Conservation (phyloP, 2,113 vertebrate species). For the Oryzias melastigma region DNA sequence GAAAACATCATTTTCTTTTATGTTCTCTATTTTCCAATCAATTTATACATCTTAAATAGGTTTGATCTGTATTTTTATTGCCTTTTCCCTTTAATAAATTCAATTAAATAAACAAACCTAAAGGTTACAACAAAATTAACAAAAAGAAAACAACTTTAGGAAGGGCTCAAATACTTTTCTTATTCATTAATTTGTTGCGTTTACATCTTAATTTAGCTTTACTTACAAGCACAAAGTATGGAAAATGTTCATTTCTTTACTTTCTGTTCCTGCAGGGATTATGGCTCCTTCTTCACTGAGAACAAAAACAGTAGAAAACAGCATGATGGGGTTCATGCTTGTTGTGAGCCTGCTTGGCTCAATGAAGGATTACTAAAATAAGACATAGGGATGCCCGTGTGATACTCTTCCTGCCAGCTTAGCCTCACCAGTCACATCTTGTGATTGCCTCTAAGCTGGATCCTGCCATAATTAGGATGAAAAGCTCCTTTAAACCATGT, state of each 20-base stretch:
- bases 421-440: slow-evolving; percentile 23
- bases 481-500: not conserved
- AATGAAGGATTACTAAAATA: slow-evolving; percentile 39
- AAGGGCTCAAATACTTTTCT: too few relatives aligned
- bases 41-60: too few relatives aligned
- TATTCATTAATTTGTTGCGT: not conserved
- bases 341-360: slow-evolving; percentile 22
- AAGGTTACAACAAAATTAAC: too few relatives aligned
- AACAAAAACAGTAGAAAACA: slow-evolving; percentile 1
- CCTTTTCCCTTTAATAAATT: too few relatives aligned
- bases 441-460: slow-evolving; percentile 44
- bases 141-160: too few relatives aligned
- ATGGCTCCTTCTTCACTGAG: not conserved
- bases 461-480: slow-evolving; percentile 44
- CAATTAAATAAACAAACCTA: too few relatives aligned
- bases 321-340: slow-evolving; percentile 6
- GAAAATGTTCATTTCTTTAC: too few relatives aligned
- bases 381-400: slow-evolving; percentile 24
- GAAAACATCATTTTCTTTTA: too few relatives aligned
- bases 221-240: not conserved
- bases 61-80: too few relatives aligned
- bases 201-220: not conserved
- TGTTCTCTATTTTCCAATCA: too few relatives aligned
- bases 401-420: slow-evolving; percentile 22
- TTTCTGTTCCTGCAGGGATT: not conserved